phyloP scores from a whole-genome alignment of 2,797 vertebrate genomes.

The Pipistrellus nathusii region DNA sequence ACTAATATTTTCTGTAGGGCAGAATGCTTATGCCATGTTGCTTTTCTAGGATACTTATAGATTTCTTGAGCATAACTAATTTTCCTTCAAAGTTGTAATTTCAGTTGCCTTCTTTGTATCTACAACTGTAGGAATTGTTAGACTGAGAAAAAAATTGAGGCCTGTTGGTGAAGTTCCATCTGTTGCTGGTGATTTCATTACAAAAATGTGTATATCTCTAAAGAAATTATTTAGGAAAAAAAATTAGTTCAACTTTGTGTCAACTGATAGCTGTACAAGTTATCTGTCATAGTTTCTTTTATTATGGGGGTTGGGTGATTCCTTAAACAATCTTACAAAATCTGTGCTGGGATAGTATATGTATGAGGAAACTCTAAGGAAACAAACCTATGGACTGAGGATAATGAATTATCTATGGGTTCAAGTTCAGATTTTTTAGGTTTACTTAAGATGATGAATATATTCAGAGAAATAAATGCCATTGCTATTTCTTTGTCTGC shows the following conservation, averaged over 20 bases:
- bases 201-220: not conserved
- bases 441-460: conserved; percentile 75
- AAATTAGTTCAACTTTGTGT: conserved; percentile 24
- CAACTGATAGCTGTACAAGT: conserved; percentile 63
- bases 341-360: conserved; percentile 20
- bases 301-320: conserved; percentile 15
- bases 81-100: conserved; percentile 59
- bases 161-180: conserved; percentile 55
- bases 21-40: conserved; percentile 19
- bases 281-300: conserved; percentile 40
- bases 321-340: not conserved
- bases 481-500: conserved; percentile 68
- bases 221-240: conserved; percentile 62
- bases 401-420: conserved; percentile 75
- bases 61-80: conserved; percentile 57
- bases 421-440: conserved; percentile 65
- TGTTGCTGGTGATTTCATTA: conserved; percentile 58
- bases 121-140: conserved; percentile 65
- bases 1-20: not conserved
- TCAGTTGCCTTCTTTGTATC: conserved; percentile 64
- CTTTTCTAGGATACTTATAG: conserved; percentile 65
- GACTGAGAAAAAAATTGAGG: conserved; percentile 41
- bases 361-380: conserved; percentile 49
- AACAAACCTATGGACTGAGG: conserved; percentile 9
- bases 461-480: conserved; percentile 66